A percentile compares a stretch with the other conserved stretches of the same genome.
Evolutionary conservation across 2,797 vertebrate species (phyloP).

Genomic region (Leuciscus waleckii): DNA sequence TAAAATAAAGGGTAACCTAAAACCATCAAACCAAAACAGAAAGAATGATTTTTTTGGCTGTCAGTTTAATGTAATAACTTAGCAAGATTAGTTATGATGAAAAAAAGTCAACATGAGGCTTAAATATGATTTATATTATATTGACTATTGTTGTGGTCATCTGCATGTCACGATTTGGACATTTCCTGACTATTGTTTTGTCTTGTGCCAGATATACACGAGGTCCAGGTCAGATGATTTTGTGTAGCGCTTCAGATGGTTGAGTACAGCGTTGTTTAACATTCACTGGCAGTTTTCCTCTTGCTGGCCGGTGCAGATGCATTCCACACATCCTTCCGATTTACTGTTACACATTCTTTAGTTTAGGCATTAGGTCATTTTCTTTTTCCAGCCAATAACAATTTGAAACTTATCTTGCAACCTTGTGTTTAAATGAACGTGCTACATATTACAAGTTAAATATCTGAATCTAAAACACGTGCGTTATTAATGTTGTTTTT

Average conservation of each 20-base stretch:
- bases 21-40: not conserved
- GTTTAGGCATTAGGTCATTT: constrained; percentile 31
- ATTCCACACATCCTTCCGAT: constrained; percentile 50
- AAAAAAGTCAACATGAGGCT: not conserved
- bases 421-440: not conserved
- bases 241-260: constrained; percentile 43
- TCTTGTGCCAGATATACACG: constrained; percentile 48
- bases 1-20: not conserved
- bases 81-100: not conserved
- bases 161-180: constrained; percentile 40
- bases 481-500: not conserved
- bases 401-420: not conserved
- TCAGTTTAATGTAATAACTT: not conserved
- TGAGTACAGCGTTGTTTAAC: constrained; percentile 33
- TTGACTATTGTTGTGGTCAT: constrained; percentile 53
- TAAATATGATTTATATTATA: constrained; percentile 42
- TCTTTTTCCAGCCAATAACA: constrained; percentile 9
- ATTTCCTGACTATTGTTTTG: constrained; percentile 30
- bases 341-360: constrained; percentile 50
- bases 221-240: constrained; percentile 54
- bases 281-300: constrained; percentile 32
- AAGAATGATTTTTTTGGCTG: not conserved
- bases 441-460: constrained; percentile 1
- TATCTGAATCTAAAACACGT: not conserved
- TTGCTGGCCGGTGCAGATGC: constrained; percentile 21